These are phyloP conservation scores for Drosophila busckii DNA, from an alignment of 1,140 invertebrate species.

Conservation along the genomic window DNA sequence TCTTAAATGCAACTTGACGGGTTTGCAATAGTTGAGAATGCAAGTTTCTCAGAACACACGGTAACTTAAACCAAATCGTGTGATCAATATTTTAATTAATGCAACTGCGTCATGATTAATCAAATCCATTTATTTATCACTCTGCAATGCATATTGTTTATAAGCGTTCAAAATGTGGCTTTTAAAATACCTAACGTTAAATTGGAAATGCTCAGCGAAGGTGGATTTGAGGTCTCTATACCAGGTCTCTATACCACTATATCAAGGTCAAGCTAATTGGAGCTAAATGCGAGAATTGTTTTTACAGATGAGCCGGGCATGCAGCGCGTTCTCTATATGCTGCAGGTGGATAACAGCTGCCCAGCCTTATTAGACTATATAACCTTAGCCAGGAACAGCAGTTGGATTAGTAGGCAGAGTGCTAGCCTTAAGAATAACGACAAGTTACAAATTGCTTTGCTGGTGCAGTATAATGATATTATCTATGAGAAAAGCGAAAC, in stretches of 20 bases:
- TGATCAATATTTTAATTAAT: slow-evolving; percentile 6
- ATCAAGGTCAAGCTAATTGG: background rate
- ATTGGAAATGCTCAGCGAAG: slow-evolving; percentile 37
- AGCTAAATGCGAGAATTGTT: background rate
- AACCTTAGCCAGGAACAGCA: slow-evolving; percentile 35
- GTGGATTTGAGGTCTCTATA: slow-evolving; percentile 57
- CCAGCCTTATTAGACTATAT: slow-evolving; percentile 59
- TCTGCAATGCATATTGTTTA: background rate
- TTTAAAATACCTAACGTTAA: slow-evolving; percentile 48
- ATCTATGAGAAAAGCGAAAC: slow-evolving; percentile 56
- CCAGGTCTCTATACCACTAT: slow-evolving; percentile 31
- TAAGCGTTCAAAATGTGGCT: slow-evolving; percentile 3
- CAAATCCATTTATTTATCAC: background rate
- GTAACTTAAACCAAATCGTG: slow-evolving; percentile 14
- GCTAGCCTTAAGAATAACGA: slow-evolving; percentile 48
- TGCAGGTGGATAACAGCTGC: slow-evolving; percentile 52
- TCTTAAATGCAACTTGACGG: slow-evolving; percentile 16
- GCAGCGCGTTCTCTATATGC: slow-evolving; percentile 50
- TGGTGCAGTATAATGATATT: slow-evolving; percentile 53
- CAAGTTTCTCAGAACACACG: slow-evolving; percentile 15
- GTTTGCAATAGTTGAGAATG: slow-evolving; percentile 20
- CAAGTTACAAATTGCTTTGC: slow-evolving; percentile 42
- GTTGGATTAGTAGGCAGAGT: slow-evolving; percentile 37
- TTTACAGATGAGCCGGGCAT: slow-evolving; percentile 48
- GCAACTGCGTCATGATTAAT: slow-evolving; percentile 49